phyloP scores from a whole-genome alignment of 2,888 invertebrate species.

The Synanthedon tipuliformis region DNA sequence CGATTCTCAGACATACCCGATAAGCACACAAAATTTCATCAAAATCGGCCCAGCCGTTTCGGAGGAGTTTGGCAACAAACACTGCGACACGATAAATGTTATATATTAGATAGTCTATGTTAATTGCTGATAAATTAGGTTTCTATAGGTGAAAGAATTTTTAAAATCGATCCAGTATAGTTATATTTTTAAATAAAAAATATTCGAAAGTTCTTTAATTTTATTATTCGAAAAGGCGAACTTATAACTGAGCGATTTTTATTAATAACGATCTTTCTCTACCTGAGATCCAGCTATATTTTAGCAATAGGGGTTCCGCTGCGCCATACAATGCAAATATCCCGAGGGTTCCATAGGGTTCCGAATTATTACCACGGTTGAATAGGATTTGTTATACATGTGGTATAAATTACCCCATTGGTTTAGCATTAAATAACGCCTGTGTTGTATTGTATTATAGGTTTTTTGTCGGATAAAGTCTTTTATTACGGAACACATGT shows the following conservation, averaged over 20 bases:
- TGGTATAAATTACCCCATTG: not conserved
- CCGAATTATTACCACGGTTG: conserved; percentile 7
- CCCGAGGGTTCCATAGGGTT: conserved; percentile 14
- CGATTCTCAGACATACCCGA: no score
- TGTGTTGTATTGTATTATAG: not conserved
- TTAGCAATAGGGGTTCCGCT: conserved; percentile 8
- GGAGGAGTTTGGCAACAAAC: no score
- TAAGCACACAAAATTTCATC: no score
- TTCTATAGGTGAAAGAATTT: no score
- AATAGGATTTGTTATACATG: conserved; percentile 2
- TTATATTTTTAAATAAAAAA: no score
- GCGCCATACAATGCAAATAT: conserved; percentile 15
- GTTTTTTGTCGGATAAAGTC: not conserved
- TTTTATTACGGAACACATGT: not conserved
- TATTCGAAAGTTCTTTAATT: no score
- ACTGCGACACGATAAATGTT: no score
- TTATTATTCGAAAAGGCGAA: no score
- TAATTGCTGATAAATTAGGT: no score
- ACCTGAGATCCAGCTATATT: conserved; percentile 7
- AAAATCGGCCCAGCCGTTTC: no score
- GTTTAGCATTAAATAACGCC: not conserved
- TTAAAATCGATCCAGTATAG: no score
- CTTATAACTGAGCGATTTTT: not conserved
- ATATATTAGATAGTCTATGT: no score
- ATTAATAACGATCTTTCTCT: not conserved